These are phyloP conservation scores for Noctua comes DNA, from an alignment of 2,888 invertebrate species.

Conservation along the genomic window DNA sequence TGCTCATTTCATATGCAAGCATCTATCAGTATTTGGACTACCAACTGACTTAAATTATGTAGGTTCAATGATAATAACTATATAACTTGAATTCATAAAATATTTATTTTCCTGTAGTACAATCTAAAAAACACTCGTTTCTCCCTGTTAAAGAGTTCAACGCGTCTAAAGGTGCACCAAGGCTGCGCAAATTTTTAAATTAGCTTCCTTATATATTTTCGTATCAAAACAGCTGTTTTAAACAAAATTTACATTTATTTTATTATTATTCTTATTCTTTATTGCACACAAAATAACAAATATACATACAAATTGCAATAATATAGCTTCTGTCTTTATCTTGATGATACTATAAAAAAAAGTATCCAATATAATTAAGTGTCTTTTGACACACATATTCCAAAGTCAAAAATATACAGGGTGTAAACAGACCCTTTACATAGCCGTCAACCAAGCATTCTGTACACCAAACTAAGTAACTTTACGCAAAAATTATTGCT, in stretches of 20 bases:
- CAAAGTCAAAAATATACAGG: no score
- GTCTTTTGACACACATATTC: neutral
- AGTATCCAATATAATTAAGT: neutral
- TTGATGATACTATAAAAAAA: no score
- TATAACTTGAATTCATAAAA: neutral
- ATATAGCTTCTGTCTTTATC: neutral
- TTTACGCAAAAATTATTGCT: no score
- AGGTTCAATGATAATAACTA: neutral
- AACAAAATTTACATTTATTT: neutral
- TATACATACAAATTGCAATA: no score
- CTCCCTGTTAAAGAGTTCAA: neutral
- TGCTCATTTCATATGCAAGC: neutral
- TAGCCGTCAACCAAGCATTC: no score
- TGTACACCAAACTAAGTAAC: no score
- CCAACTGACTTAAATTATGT: neutral
- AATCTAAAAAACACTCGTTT: neutral
- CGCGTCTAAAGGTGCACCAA: neutral
- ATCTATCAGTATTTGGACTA: neutral
- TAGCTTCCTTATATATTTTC: neutral
- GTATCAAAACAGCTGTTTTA: neutral
- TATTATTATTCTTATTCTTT: no score
- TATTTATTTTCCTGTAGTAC: neutral
- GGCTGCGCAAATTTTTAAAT: neutral
- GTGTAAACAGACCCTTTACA: no score
- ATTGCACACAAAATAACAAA: no score